phyloP scores from a whole-genome alignment of 2,797 vertebrate species.

The Denticeps clupeoides region DNA sequence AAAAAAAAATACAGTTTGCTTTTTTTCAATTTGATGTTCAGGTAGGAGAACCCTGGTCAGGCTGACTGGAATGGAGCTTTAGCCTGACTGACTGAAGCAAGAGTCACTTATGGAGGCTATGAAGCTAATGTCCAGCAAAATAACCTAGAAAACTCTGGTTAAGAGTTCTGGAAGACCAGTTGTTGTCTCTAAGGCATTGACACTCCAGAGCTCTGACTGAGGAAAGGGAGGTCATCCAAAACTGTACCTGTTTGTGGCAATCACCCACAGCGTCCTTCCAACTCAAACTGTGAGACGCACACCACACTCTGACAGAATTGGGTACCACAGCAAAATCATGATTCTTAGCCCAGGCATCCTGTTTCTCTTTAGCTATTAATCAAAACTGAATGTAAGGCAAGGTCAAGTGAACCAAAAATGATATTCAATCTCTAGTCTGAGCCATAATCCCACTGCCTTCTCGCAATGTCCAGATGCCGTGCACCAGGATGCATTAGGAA shows the following conservation, averaged over 20 bases:
- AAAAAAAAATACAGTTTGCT: too few species aligned
- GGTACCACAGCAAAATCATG: conserved; percentile 1
- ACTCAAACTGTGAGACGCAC: background rate
- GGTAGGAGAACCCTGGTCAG: too few species aligned
- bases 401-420: conserved; percentile 5
- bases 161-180: too few species aligned
- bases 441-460: too few species aligned
- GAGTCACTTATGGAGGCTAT: too few species aligned
- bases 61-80: too few species aligned
- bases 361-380: conserved; percentile 1
- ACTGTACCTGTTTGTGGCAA: background rate
- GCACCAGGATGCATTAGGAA: too few species aligned
- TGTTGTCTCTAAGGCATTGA: background rate
- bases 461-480: too few species aligned
- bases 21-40: too few species aligned
- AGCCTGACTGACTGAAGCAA: too few species aligned
- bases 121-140: conserved; percentile 7
- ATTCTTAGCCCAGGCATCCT: conserved; percentile 1
- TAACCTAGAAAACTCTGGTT: background rate
- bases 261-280: background rate
- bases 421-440: background rate
- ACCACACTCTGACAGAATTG: conserved; percentile 10
- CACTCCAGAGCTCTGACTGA: background rate
- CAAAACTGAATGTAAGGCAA: background rate
- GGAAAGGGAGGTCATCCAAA: background rate